Evolutionary conservation across 92 coral and sea anemone species (phyloP).

Genomic region (Umimayanthus chanpuru): DNA sequence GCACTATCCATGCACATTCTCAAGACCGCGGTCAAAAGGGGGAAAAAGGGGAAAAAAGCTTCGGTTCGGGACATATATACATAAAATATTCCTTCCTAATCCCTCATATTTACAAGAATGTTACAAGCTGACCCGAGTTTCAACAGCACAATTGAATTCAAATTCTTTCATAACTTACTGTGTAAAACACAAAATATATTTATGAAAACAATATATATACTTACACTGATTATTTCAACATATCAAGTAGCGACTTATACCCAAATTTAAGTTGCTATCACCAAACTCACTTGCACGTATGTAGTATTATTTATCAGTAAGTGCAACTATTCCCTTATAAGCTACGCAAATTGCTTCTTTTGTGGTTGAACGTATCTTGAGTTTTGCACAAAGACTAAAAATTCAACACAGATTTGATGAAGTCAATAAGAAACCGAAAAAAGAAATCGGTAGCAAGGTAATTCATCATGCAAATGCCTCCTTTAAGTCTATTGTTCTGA

Average conservation of each 20-base stretch:
- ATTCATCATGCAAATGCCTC: neutral
- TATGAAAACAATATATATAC: neutral
- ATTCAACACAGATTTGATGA: neutral
- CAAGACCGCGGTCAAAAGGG: neutral
- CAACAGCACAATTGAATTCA: neutral
- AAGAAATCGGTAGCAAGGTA: neutral
- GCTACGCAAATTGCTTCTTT: neutral
- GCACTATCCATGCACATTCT: neutral
- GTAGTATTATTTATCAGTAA: neutral
- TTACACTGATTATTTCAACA: neutral
- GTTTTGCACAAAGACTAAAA: neutral
- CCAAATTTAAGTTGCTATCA: too few relatives aligned
- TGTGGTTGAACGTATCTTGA: neutral
- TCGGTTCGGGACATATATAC: neutral
- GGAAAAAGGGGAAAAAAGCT: too few relatives aligned
- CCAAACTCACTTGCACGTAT: neutral
- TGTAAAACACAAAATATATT: neutral
- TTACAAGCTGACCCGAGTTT: neutral
- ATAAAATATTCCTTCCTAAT: neutral
- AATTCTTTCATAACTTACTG: neutral
- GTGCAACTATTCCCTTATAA: neutral
- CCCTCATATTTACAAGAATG: constrained; percentile 19
- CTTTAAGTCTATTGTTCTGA: neutral
- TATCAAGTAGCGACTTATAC: neutral
- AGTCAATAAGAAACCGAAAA: neutral